Evolutionary conservation across 1,140 invertebrate species (phyloP).

Genomic region (Hyphantria cunea): DNA sequence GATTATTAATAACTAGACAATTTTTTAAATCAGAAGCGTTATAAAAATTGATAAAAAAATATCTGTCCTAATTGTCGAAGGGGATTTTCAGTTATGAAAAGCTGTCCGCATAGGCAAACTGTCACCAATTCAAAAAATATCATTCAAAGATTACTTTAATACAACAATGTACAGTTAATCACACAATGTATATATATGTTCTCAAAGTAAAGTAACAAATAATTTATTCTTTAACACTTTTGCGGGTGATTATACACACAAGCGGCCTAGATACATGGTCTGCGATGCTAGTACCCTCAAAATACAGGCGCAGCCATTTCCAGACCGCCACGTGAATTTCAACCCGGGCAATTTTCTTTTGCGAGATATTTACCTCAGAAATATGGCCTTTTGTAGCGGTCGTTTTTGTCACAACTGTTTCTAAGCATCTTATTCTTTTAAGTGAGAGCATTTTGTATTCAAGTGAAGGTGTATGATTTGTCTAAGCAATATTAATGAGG

Average conservation of each 20-base stretch:
- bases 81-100: no score
- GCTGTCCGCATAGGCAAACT: no score
- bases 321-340: constrained; percentile 1
- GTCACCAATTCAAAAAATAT: no score
- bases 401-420: neutral
- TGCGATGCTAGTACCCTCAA: constrained; percentile 9
- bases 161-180: no score
- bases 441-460: neutral
- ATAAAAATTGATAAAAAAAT: no score
- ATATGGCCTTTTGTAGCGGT: neutral
- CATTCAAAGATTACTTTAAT: no score
- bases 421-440: constrained; percentile 2
- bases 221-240: constrained; percentile 1
- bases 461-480: neutral
- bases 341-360: constrained; percentile 3
- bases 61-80: no score
- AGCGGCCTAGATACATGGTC: constrained; percentile 20
- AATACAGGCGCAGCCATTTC: constrained; percentile 8
- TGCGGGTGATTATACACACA: constrained; percentile 5
- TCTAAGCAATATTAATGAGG: no score
- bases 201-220: no score
- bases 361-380: constrained; percentile 2
- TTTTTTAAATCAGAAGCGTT: no score
- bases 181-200: no score
- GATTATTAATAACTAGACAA: no score